Base-by-base conservation (phyloP, 2,797 vertebrate species). In the Allochrocebus solatus region DNA sequence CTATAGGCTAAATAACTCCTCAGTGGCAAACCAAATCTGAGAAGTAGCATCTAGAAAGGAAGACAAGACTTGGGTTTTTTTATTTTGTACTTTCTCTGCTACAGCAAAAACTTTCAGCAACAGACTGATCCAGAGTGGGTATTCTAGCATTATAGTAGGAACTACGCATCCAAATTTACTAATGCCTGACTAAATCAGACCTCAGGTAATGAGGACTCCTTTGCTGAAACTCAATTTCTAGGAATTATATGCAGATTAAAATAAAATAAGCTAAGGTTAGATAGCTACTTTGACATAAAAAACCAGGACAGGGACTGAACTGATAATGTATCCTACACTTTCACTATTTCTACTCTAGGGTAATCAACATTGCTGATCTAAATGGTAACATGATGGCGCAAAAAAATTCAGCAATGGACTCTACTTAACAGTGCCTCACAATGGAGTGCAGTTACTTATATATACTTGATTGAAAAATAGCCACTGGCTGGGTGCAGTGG, bases 301-400 rank as follows among this genome's bases (percentile, higher is more conserved):
- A 89, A 53, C 8, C 26, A 78, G 28, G 7, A 4, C 19, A 55
- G 26, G 21, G 36, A 28, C 61, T 82, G 8, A 70, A 95, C 8
- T 67, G 55, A 82, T 87, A 61, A 48, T 8, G 19, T 64, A 75
- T 64, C 26, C n/a, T 92, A 43, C 72, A 48, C 7, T 17, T 78
- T 92, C 28, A 24, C 26, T 41, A 76, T 95, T 95, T 97, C n/a
- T 93, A 53, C 8, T 95, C 50, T 93, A 95, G n/a, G n/a, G n/a
- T 84, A 96, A 90, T 75, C 79, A 83, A 80, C 41, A 72, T 8
- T 88, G n/a, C 22, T 81, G 33, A 91, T 78, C 80, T 36, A 94
- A 89, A 94, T 90, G 14, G 5, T 78, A 84, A 59, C 17, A 26
- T 72, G 16, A 84, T 95, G 48, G 33, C 86, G 30, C 84, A 94